phyloP scores from a whole-genome alignment of 2,113 vertebrate genomes.

The Limanda limanda region DNA sequence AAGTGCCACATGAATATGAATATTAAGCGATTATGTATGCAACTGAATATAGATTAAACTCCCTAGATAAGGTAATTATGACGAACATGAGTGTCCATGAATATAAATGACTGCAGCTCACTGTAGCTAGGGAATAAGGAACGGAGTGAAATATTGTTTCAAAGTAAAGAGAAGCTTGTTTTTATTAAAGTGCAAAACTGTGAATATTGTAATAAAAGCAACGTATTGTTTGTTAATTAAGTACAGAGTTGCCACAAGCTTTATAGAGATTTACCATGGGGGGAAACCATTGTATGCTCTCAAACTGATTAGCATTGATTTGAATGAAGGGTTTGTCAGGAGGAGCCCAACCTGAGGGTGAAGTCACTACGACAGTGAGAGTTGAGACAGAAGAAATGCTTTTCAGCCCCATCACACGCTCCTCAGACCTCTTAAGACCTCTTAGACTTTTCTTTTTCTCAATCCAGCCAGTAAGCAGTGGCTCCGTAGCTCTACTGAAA shows the following conservation, averaged over 20 bases:
- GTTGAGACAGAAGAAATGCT: constrained; percentile 6
- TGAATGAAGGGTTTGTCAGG: constrained; percentile 9
- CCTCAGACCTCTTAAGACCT: too few relatives aligned
- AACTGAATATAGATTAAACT: constrained; percentile 59
- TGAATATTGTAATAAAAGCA: background rate
- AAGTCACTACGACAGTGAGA: constrained; percentile 28
- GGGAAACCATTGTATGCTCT: background rate
- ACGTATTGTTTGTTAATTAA: background rate
- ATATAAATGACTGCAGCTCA: constrained; percentile 56
- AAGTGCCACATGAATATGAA: constrained; percentile 48
- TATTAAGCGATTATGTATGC: constrained; percentile 63
- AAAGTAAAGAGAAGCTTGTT: constrained; percentile 8
- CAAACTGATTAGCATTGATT: background rate
- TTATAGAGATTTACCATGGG: background rate
- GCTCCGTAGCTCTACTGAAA: constrained; percentile 43
- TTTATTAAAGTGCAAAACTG: constrained; percentile 3
- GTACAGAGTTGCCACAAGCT: background rate
- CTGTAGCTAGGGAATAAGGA: constrained; percentile 30
- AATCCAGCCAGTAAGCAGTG: constrained; percentile 49
- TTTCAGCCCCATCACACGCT: constrained; percentile 3
- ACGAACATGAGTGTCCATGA: constrained; percentile 51
- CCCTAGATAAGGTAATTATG: constrained; percentile 60
- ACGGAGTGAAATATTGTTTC: constrained; percentile 31
- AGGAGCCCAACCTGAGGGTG: constrained; percentile 6
- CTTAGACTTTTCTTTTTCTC: too few relatives aligned